Evolutionary conservation across 2,113 vertebrate genomes (phyloP).

Genomic region (Aix galericulata): DNA sequence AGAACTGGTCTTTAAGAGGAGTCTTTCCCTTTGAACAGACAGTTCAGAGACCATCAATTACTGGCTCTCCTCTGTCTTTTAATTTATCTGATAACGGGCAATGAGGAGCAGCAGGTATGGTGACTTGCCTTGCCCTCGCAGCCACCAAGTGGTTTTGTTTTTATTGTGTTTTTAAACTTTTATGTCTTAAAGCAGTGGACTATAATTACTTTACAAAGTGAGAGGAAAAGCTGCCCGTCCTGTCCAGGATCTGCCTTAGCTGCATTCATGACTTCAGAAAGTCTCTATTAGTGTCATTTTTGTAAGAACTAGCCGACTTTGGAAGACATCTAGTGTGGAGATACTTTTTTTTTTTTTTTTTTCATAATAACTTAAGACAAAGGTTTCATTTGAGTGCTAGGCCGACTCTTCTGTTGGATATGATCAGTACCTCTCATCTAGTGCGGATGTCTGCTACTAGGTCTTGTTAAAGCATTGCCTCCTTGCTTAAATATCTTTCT

Average conservation of each 20-base stretch:
- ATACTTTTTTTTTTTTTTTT: background rate
- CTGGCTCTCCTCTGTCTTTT: background rate
- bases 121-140: background rate
- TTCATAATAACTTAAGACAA: background rate
- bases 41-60: background rate
- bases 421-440: background rate
- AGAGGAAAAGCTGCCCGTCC: background rate
- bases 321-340: background rate
- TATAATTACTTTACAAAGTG: background rate
- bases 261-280: background rate
- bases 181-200: background rate
- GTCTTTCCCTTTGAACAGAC: background rate
- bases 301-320: background rate
- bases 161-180: background rate
- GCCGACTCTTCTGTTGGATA: background rate
- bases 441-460: background rate
- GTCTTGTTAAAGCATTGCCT: background rate
- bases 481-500: slow-evolving; percentile 9
- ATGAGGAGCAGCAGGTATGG: background rate
- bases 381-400: background rate
- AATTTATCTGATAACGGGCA: background rate
- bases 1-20: background rate
- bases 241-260: background rate
- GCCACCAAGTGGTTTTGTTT: background rate
- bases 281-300: background rate